These are phyloP conservation scores for Leptinotarsa undecemlineata DNA, from an alignment of 1,140 invertebrate genomes.

Conservation along the genomic window DNA sequence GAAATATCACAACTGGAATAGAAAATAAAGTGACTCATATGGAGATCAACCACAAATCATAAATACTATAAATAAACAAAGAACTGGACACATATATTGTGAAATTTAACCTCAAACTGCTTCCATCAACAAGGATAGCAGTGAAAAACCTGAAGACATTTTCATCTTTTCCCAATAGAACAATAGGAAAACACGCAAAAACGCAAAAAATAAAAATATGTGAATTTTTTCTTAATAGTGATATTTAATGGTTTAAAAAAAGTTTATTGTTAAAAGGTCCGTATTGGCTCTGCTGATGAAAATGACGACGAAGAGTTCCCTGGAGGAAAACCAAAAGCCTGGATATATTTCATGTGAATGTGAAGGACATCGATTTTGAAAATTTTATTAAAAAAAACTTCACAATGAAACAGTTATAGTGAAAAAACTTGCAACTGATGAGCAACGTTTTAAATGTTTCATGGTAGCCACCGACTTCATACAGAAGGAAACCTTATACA, in stretches of 20 bases:
- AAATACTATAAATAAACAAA: conserved; percentile 18
- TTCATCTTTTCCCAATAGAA: neutral
- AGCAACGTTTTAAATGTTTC: conserved; percentile 3
- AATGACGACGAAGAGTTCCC: too few relatives aligned
- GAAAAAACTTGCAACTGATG: conserved; percentile 9
- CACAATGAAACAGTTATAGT: neutral
- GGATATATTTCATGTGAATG: neutral
- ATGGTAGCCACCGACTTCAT: conserved; percentile 6
- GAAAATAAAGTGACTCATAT: conserved; percentile 2
- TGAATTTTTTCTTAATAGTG: neutral
- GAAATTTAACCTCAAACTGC: conserved; percentile 4
- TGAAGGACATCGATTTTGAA: conserved; percentile 1
- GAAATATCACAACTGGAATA: conserved; percentile 17
- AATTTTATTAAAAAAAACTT: neutral
- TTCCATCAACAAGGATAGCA: neutral
- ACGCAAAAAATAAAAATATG: conserved; percentile 16
- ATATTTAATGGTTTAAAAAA: neutral
- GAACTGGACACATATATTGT: conserved; percentile 8
- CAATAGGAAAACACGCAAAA: conserved; percentile 9
- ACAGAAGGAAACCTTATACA: conserved; percentile 10
- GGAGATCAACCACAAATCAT: conserved; percentile 1
- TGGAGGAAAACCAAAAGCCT: conserved; percentile 6
- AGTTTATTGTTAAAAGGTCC: too few relatives aligned
- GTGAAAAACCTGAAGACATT: neutral
- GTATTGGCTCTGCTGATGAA: too few relatives aligned